phyloP scores from a whole-genome alignment of 2,888 invertebrate species.

The Lasiommata megera region DNA sequence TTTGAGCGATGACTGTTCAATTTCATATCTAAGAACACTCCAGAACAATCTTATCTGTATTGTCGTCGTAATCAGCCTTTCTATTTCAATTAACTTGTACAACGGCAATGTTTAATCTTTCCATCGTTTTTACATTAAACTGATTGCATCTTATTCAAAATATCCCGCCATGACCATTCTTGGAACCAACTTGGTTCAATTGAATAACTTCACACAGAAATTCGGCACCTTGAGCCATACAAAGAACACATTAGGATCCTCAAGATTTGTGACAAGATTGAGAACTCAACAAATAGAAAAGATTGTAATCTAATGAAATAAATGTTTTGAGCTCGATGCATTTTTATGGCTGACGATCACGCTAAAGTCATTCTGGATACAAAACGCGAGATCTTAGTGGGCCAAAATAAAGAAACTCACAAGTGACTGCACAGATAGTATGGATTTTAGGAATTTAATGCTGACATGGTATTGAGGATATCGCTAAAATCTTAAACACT shows the following conservation, averaged over 20 bases:
- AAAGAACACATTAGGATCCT: too few species aligned
- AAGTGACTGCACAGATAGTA: too few species aligned
- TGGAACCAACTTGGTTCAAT: not conserved
- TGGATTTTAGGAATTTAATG: too few species aligned
- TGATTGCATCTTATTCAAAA: constrained; percentile 16
- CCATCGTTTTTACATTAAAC: constrained; percentile 24
- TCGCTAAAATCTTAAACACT: too few species aligned
- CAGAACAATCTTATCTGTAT: constrained; percentile 22
- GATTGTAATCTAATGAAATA: too few species aligned
- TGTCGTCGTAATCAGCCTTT: constrained; percentile 28
- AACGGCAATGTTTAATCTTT: constrained; percentile 20
- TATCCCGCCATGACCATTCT: not conserved
- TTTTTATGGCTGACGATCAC: too few species aligned
- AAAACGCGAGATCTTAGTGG: too few species aligned
- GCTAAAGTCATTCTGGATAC: too few species aligned
- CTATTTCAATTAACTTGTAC: constrained; percentile 31
- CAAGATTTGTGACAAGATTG: not conserved
- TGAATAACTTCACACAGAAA: not conserved
- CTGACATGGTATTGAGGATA: too few species aligned
- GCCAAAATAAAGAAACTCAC: too few species aligned
- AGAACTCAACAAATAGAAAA: too few species aligned
- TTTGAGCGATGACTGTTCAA: constrained; percentile 20
- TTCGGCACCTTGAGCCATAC: not conserved
- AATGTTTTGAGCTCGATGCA: too few species aligned
- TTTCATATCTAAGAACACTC: constrained; percentile 6